These are phyloP conservation scores for Orthosia gothica DNA, from an alignment of 2,888 invertebrate species.

Conservation along the genomic window DNA sequence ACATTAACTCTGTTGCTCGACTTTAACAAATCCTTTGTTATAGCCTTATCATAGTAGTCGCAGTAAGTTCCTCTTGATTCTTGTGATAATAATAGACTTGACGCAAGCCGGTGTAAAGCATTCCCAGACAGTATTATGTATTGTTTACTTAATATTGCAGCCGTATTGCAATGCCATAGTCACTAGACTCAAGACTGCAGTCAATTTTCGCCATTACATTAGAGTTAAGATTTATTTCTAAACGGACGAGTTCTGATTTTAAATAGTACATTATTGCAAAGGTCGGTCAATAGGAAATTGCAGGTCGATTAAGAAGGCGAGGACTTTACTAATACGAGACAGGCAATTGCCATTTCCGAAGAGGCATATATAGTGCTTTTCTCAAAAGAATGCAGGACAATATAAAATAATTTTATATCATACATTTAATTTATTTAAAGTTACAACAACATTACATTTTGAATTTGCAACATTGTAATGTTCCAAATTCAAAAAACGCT, in stretches of 20 bases:
- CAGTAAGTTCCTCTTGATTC: conserved; percentile 55
- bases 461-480: too few relatives aligned
- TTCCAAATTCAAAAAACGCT: too few relatives aligned
- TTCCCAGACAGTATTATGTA: conserved; percentile 53
- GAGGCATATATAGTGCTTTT: too few relatives aligned
- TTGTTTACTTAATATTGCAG: conserved; percentile 41
- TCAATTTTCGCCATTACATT: not conserved
- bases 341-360: too few relatives aligned
- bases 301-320: too few relatives aligned
- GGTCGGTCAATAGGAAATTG: too few relatives aligned
- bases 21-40: conserved; percentile 53
- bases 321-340: too few relatives aligned
- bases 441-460: too few relatives aligned
- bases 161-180: conserved; percentile 9
- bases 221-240: not conserved
- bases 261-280: too few relatives aligned
- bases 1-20: conserved; percentile 30
- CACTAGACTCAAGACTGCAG: not conserved
- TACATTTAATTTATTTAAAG: too few relatives aligned
- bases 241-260: not conserved
- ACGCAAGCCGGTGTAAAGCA: conserved; percentile 46
- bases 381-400: too few relatives aligned
- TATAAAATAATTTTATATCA: too few relatives aligned
- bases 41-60: conserved; percentile 48
- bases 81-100: conserved; percentile 57